These are phyloP conservation scores for Steinernema hermaphroditum DNA, from an alignment of 2,888 invertebrate genomes.

Conservation along the genomic window DNA sequence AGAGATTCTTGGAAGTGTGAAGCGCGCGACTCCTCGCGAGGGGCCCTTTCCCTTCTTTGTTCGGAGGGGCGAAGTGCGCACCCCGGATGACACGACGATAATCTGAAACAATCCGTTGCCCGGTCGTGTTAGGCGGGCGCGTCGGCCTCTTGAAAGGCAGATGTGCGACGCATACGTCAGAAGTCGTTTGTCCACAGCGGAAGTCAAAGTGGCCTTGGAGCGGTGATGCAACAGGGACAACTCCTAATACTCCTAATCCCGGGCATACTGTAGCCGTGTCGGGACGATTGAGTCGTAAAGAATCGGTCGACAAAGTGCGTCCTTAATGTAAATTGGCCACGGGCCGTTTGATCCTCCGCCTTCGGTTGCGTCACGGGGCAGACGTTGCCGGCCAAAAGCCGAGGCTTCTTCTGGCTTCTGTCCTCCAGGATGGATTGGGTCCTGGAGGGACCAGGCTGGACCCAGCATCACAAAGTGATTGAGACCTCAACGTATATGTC, in stretches of 20 bases:
- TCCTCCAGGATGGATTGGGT: too few relatives aligned
- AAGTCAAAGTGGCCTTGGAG: slow-evolving; percentile 14
- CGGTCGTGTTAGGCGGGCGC: too few relatives aligned
- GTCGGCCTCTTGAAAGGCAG: slow-evolving; percentile 5
- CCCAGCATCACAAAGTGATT: too few relatives aligned
- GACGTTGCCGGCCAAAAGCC: too few relatives aligned
- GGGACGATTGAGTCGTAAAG: background rate
- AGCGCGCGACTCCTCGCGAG: background rate
- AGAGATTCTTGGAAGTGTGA: background rate
- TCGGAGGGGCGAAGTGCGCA: background rate
- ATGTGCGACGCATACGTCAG: background rate
- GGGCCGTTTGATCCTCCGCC: background rate
- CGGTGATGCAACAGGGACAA: slow-evolving; percentile 4
- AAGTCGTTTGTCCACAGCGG: slow-evolving; percentile 14
- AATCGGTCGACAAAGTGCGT: background rate
- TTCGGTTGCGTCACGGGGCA: background rate
- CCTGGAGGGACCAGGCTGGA: too few relatives aligned
- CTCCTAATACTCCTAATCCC: background rate
- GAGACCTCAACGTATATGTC: too few relatives aligned
- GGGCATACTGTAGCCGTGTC: background rate
- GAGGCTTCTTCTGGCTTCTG: too few relatives aligned
- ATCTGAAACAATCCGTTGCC: background rate
- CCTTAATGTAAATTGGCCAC: too few relatives aligned
- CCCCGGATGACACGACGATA: background rate
- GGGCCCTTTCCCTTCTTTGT: slow-evolving; percentile 2